Evolutionary conservation across 2,797 vertebrate genomes (phyloP).

Genomic region (Arctocebus calabarensis): DNA sequence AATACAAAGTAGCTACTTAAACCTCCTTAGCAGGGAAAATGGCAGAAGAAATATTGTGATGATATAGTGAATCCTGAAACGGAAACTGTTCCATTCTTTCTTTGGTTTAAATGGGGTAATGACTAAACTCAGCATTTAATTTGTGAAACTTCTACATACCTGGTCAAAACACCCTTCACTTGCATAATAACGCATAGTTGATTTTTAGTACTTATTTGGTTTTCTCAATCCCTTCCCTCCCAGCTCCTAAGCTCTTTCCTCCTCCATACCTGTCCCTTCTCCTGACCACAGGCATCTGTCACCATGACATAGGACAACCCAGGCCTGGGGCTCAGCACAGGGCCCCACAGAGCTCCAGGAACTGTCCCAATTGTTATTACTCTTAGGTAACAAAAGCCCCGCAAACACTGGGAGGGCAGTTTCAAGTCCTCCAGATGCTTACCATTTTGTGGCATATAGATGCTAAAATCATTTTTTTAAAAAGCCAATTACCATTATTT

Average conservation of each 20-base stretch:
- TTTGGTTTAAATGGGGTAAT: background rate
- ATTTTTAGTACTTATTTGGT: constrained; percentile 28
- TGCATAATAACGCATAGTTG: background rate
- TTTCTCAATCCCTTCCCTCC: background rate
- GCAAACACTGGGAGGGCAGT: background rate
- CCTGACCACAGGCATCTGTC: background rate
- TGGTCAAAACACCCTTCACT: background rate
- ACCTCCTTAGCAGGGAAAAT: background rate
- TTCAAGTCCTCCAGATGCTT: background rate
- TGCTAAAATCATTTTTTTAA: background rate
- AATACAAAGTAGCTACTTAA: background rate
- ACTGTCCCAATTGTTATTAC: background rate
- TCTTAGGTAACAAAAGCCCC: constrained; percentile 17
- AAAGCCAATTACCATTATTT: background rate
- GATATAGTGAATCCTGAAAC: constrained; percentile 30
- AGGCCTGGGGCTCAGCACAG: background rate
- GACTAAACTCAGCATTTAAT: background rate
- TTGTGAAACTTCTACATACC: background rate
- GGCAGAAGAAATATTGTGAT: background rate
- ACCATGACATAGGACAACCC: background rate
- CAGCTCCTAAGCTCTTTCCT: background rate
- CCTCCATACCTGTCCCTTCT: too few relatives aligned
- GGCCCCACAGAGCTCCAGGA: background rate
- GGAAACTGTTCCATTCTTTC: background rate
- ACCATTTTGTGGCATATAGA: background rate